A percentile compares a stretch with the other conserved stretches of the same genome.
Evolutionary conservation across 2,888 invertebrate genomes (phyloP).

Genomic region (Eledone cirrhosa): DNA sequence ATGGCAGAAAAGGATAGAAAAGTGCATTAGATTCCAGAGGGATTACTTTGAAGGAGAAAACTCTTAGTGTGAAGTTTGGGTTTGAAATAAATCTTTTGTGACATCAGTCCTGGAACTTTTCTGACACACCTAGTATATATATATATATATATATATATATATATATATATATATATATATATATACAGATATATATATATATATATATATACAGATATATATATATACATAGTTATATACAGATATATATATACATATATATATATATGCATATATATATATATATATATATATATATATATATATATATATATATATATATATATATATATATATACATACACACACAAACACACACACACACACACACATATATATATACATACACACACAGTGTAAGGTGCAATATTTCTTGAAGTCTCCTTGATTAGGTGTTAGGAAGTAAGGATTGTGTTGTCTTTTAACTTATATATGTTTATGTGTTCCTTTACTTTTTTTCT

Average conservation of each 20-base stretch:
- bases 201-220: neutral
- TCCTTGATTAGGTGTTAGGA: too few species aligned
- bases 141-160: neutral
- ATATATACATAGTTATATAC: neutral
- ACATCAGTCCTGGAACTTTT: too few species aligned
- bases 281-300: constrained; percentile 9
- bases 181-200: constrained; percentile 1
- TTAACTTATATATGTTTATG: too few species aligned
- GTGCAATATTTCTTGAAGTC: too few species aligned
- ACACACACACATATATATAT: neutral
- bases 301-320: constrained; percentile 17
- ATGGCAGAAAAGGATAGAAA: too few species aligned
- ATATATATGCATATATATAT: constrained; percentile 15
- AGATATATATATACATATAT: constrained; percentile 15
- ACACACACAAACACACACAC: constrained; percentile 11
- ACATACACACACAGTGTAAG: neutral
- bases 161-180: constrained; percentile 8
- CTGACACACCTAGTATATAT: too few species aligned
- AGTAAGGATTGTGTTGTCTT: too few species aligned
- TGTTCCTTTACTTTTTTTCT: too few species aligned
- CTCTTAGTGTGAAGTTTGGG: too few species aligned
- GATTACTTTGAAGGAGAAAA: too few species aligned
- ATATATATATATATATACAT: constrained; percentile 9
- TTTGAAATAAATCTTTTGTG: too few species aligned
- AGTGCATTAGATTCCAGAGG: too few species aligned